Evolutionary conservation across 35 echinoderm and acorn worm species (phyloP).

Genomic region (Antedon bifida): DNA sequence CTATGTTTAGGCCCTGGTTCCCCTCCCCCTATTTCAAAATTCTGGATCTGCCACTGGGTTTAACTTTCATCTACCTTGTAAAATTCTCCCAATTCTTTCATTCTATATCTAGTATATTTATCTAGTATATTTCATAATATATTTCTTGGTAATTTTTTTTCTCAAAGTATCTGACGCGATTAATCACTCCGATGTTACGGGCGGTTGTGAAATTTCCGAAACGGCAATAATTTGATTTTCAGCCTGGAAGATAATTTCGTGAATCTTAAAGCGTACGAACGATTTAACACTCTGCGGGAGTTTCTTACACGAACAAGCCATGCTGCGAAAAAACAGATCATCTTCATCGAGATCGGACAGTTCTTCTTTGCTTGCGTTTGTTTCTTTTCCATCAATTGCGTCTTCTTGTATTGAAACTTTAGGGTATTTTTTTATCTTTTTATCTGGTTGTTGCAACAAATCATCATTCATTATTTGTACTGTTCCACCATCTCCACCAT

Average conservation of each 20-base stretch:
- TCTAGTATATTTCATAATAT: no score
- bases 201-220: not conserved
- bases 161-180: no score
- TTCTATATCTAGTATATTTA: no score
- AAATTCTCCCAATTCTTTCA: no score
- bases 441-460: no score
- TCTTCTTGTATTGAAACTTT: not conserved
- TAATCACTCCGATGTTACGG: not conserved
- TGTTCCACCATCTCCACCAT: not conserved
- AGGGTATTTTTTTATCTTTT: no score
- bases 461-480: no score
- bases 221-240: not conserved
- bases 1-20: no score
- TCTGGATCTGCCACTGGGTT: no score
- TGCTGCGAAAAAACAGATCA: not conserved
- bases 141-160: no score
- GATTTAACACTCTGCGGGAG: not conserved
- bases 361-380: not conserved
- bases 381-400: not conserved
- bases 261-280: not conserved
- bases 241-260: not conserved
- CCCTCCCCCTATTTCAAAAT: no score
- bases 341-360: not conserved
- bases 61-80: no score
- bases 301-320: not conserved